phyloP scores from a whole-genome alignment of 37 sponge, comb jelly and placozoan genomes.

The Lycopodina hypogea region DNA sequence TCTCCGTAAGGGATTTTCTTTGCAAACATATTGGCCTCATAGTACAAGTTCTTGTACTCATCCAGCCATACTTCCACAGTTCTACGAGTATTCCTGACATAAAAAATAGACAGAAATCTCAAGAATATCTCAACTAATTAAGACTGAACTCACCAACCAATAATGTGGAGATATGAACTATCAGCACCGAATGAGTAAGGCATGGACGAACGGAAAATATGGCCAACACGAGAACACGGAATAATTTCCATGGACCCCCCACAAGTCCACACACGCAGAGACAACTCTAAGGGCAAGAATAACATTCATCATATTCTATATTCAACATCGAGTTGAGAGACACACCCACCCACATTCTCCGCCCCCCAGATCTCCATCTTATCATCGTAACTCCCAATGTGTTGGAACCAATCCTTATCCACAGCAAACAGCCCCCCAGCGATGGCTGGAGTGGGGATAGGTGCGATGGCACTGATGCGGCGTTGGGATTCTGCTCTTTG shows the following conservation, averaged over 20 bases:
- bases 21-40: conserved; percentile 48
- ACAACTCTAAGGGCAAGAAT: conserved; percentile 11
- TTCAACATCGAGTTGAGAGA: neutral
- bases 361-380: conserved; percentile 79
- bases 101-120: neutral
- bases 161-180: conserved; percentile 54
- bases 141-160: conserved; percentile 33
- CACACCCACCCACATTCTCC: conserved; percentile 57
- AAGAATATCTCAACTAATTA: neutral
- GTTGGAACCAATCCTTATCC: conserved; percentile 58
- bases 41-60: conserved; percentile 72
- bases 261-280: conserved; percentile 84
- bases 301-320: neutral
- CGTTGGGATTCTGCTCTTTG: neutral
- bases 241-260: conserved; percentile 80
- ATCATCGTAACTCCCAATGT: conserved; percentile 70
- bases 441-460: conserved; percentile 69
- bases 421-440: conserved; percentile 87
- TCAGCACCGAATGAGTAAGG: conserved; percentile 73
- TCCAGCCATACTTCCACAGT: conserved; percentile 90
- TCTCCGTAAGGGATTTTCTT: conserved; percentile 42
- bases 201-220: conserved; percentile 77
- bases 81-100: conserved; percentile 56
- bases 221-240: conserved; percentile 86
- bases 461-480: conserved; percentile 12